Percentiles rank a stretch among this genome's conserved stretches.
These are phyloP conservation scores for Leptatherina wallacei DNA, from an alignment of 2,797 vertebrate genomes.

Conservation along the genomic window DNA sequence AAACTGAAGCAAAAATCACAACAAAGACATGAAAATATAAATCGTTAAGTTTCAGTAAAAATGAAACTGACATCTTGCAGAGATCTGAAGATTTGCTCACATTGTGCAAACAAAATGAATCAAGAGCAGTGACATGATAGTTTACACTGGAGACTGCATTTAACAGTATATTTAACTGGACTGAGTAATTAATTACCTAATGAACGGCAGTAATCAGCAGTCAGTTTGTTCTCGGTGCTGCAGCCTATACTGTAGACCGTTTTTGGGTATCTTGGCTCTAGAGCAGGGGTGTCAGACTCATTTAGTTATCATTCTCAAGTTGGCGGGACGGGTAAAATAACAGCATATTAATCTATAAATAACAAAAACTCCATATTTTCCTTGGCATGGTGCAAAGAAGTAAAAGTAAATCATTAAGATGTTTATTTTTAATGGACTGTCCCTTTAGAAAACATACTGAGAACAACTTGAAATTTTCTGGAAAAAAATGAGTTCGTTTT, in stretches of 20 bases:
- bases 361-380: no score
- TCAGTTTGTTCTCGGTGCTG: slow-evolving; percentile 23
- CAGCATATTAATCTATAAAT: no score
- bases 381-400: no score
- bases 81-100: background rate
- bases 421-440: no score
- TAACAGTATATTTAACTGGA: slow-evolving; percentile 30
- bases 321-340: no score
- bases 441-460: no score
- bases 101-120: background rate
- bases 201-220: slow-evolving; percentile 45
- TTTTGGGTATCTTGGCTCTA: slow-evolving; percentile 31
- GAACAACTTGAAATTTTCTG: no score
- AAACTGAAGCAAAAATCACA: background rate
- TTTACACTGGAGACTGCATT: background rate
- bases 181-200: slow-evolving; percentile 48
- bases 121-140: background rate
- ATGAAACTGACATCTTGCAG: background rate
- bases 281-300: no score
- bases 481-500: no score
- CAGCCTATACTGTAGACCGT: slow-evolving; percentile 37
- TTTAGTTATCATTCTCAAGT: no score
- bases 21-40: background rate
- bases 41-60: background rate
- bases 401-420: no score